Conservation (phyloP, 2,888 invertebrate genomes). For the Opisthograptis luteolata region DNA sequence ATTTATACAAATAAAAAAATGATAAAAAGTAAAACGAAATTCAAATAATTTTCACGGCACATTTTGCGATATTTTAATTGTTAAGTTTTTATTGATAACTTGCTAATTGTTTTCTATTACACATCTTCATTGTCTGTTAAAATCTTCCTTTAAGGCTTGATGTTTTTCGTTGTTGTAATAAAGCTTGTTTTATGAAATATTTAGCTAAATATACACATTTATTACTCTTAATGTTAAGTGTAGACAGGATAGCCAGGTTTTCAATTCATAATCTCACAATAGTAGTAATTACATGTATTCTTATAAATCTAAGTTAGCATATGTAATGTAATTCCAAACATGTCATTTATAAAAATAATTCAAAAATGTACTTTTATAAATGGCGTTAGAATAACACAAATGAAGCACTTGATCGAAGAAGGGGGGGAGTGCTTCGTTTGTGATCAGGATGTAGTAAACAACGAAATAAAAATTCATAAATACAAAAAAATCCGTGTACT, state of each 20-base stretch:
- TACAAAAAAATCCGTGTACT: conserved; percentile 75
- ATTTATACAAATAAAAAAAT: conserved; percentile 25
- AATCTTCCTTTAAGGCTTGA: conserved; percentile 66
- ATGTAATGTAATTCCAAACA: conserved; percentile 76
- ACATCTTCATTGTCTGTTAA: conserved; percentile 80
- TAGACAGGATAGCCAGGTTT: conserved; percentile 85
- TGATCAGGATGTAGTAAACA: conserved; percentile 71
- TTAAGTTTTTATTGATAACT: conserved; percentile 77
- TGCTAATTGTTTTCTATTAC: conserved; percentile 80
- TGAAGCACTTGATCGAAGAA: conserved; percentile 37
- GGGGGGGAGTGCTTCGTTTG: conserved; percentile 49
- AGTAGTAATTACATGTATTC: conserved; percentile 66
- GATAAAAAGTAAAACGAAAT: conserved; percentile 22
- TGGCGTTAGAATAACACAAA: conserved; percentile 54
- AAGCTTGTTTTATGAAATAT: conserved; percentile 67
- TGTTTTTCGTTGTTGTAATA: conserved; percentile 66
- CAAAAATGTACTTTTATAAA: conserved; percentile 52
- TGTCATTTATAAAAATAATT: conserved; percentile 44
- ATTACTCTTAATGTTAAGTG: conserved; percentile 73
- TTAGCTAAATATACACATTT: conserved; percentile 82
- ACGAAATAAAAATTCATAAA: conserved; percentile 76
- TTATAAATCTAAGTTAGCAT: conserved; percentile 69
- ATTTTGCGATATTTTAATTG: conserved; percentile 51
- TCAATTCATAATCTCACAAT: conserved; percentile 75
- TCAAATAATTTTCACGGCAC: conserved; percentile 19